Evolutionary conservation across 2,888 invertebrate genomes (phyloP).

Genomic region (Monoplex corrugatus): DNA sequence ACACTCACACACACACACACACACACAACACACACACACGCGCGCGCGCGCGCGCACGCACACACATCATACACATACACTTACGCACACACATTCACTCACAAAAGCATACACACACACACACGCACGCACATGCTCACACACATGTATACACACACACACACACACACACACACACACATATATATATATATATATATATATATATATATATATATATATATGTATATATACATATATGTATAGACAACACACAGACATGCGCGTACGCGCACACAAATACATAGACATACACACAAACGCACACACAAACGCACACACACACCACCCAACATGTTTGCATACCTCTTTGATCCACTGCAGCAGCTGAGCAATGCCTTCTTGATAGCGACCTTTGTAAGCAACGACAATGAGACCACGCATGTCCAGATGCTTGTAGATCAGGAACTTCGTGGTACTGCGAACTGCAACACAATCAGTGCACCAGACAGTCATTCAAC

Average conservation of each 20-base stretch:
- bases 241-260: not conserved
- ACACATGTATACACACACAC: not conserved
- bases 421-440: slow-evolving; percentile 52
- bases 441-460: slow-evolving; percentile 25
- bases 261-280: not conserved
- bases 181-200: not conserved
- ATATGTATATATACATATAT: not conserved
- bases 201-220: not conserved
- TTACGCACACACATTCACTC: not conserved
- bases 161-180: slow-evolving; percentile 31
- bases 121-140: not conserved
- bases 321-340: not conserved
- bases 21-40: no score
- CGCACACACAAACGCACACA: not conserved
- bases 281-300: not conserved
- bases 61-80: not conserved
- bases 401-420: slow-evolving; percentile 49
- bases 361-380: slow-evolving; percentile 50
- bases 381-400: slow-evolving; percentile 50
- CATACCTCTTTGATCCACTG: slow-evolving; percentile 60
- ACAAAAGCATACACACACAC: not conserved
- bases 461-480: not conserved
- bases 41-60: slow-evolving; percentile 10
- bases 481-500: no score
- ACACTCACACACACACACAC: not conserved